Evolutionary conservation across 1,140 invertebrate species (phyloP).

Genomic region (Heliconius hewitsoni): DNA sequence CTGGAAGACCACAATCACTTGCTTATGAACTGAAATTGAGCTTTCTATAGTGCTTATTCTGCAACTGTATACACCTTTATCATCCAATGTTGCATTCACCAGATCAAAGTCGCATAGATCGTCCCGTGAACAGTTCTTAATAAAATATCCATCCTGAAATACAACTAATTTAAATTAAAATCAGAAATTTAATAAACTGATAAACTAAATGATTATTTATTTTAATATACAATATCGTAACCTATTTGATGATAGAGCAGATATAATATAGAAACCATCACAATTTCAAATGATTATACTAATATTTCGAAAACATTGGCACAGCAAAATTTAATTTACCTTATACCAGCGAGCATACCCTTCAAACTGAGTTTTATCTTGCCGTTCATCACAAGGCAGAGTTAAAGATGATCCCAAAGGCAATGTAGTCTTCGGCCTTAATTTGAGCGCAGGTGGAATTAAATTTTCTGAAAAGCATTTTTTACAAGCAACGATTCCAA

Average conservation of each 20-base stretch:
- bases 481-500: not conserved
- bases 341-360: not conserved
- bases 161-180: not conserved
- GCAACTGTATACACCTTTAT: not conserved
- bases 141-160: constrained; percentile 1
- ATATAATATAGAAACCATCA: not conserved
- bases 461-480: not conserved
- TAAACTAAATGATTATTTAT: too few relatives aligned
- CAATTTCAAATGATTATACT: not conserved
- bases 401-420: not conserved
- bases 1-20: not conserved
- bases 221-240: too few relatives aligned
- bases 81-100: not conserved
- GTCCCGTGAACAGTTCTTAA: not conserved
- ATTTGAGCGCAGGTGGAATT: not conserved
- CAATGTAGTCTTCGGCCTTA: not conserved
- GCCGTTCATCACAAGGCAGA: not conserved
- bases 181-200: not conserved
- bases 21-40: not conserved
- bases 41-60: not conserved
- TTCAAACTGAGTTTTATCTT: not conserved
- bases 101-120: not conserved
- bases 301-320: not conserved
- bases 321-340: not conserved
- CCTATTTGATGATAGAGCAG: too few relatives aligned